Evolutionary conservation across 2,797 vertebrate species (phyloP), one percentile per base, ranked within the genome.

Genomic region (Hippoglossus hippoglossus): DNA sequence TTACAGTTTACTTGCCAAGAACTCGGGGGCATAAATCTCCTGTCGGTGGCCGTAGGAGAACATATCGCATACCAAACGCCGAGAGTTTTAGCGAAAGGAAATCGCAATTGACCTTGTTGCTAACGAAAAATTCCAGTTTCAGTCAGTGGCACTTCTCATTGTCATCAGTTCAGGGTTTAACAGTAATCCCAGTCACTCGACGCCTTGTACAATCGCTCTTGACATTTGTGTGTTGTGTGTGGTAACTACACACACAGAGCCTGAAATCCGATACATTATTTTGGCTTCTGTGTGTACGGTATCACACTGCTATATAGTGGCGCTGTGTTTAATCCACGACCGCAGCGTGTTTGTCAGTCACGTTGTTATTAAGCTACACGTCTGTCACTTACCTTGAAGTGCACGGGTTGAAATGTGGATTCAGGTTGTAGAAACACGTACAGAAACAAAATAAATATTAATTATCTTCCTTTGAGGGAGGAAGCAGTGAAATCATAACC

Each of bases 241-340:
- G 86, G 69, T 89, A 63, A 85, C 85, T 89, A 86, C 91, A 94
- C 84, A 92, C 82, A 87, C 84, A 82, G 60, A 84, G 82, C 63
- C 82, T 91, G 92, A 92, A 90, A 94, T 88, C 87, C 77, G 92
- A 94, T 88, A 87, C 89, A 88, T 84, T 91, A 92, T 91, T 91
- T 91, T 92, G 87, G 87, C 90, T 90, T 86, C 87, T 91, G 92
- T 92, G 84, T 87, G 73, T 82, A 77, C 47, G 75, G 79, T 88
- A 85, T 82, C 83, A 77, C 76, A 76, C 75, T 57, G 62, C 78
- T 64, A 64, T 81, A 87, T 64, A 77, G 72, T 82, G 52, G 70
- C 71, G 65, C 70, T 79, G 74, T 59, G 44, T 83, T 83, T 82
- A 86, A 88, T 87, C 84, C 71, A 50, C 58, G 61, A 64, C 60